Evolutionary conservation across 1,140 invertebrate species (phyloP).

Genomic region (Brachionus plicatilis): DNA sequence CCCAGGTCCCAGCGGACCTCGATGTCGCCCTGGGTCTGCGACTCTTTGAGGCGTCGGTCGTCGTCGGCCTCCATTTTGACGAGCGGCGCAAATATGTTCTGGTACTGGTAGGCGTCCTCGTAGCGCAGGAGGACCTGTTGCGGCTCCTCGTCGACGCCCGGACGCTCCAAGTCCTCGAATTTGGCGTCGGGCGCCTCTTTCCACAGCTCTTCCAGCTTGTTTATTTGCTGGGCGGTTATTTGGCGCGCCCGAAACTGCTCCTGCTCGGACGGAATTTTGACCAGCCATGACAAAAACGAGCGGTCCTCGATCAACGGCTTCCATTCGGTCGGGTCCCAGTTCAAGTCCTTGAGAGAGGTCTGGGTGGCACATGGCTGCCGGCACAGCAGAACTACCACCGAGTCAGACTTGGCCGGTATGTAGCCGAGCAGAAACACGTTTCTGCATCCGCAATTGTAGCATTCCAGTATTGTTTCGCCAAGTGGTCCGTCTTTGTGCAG

Average conservation of each 20-base stretch:
- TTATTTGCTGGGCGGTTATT: slow-evolving; percentile 91
- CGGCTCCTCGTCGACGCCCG: slow-evolving; percentile 91
- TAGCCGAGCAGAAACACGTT: slow-evolving; percentile 93
- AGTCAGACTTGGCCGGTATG: slow-evolving; percentile 97
- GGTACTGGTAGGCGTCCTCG: slow-evolving; percentile 97
- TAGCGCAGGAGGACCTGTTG: slow-evolving; percentile 88
- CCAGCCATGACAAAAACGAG: slow-evolving; percentile 88
- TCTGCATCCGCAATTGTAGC: slow-evolving; percentile 93
- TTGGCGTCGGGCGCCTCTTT: slow-evolving; percentile 95
- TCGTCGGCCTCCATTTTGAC: slow-evolving; percentile 97
- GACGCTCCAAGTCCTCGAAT: slow-evolving; percentile 93
- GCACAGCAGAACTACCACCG: slow-evolving; percentile 94
- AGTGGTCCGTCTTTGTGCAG: slow-evolving; percentile 93
- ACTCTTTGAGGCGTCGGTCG: slow-evolving; percentile 94
- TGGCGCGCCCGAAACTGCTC: slow-evolving; percentile 89
- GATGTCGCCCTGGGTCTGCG: slow-evolving; percentile 95
- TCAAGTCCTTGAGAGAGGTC: slow-evolving; percentile 93
- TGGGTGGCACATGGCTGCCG: slow-evolving; percentile 94
- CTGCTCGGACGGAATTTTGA: slow-evolving; percentile 83
- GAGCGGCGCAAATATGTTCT: slow-evolving; percentile 93
- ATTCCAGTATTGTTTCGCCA: slow-evolving; percentile 93
- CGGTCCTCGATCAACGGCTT: slow-evolving; percentile 93
- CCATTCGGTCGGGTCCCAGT: slow-evolving; percentile 98
- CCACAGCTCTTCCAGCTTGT: slow-evolving; percentile 96
- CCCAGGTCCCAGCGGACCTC: slow-evolving; percentile 97